Percentiles rank a stretch among this genome's conserved stretches.
Conservation (phyloP, 2,888 invertebrate genomes). For the Heliconius charithonia region DNA sequence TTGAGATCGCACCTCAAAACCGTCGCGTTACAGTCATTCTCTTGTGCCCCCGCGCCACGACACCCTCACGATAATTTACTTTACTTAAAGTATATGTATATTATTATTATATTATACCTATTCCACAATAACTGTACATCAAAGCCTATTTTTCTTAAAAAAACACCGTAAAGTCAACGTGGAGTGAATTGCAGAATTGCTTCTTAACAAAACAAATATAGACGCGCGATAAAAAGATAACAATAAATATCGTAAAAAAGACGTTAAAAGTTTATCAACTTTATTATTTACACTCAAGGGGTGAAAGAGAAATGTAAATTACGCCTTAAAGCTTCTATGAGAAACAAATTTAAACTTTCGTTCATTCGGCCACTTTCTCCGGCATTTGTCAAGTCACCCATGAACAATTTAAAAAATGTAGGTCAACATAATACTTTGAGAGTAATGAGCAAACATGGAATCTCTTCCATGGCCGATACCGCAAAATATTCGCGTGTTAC, state of each 20-base stretch:
- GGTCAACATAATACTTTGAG: constrained; percentile 44
- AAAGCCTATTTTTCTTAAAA: neutral
- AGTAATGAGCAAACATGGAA: constrained; percentile 32
- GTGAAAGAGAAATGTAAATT: neutral
- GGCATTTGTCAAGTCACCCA: constrained; percentile 48
- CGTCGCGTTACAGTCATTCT: too few relatives aligned
- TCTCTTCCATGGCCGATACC: constrained; percentile 15
- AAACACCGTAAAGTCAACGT: neutral
- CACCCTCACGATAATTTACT: too few relatives aligned
- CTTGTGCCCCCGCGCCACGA: too few relatives aligned
- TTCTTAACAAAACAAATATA: neutral
- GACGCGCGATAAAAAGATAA: neutral
- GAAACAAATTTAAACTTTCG: constrained; percentile 43
- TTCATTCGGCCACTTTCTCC: constrained; percentile 49
- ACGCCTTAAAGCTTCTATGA: constrained; percentile 23
- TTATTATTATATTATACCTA: too few relatives aligned
- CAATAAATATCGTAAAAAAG: neutral
- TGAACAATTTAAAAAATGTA: constrained; percentile 52
- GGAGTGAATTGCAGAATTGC: neutral
- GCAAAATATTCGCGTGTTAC: neutral
- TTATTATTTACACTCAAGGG: neutral
- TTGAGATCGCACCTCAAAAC: too few relatives aligned
- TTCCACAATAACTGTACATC: neutral
- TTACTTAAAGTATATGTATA: too few relatives aligned
- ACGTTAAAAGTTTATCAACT: neutral